Conservation (phyloP, 1,140 invertebrate genomes). For the Agrypnia vestita region DNA sequence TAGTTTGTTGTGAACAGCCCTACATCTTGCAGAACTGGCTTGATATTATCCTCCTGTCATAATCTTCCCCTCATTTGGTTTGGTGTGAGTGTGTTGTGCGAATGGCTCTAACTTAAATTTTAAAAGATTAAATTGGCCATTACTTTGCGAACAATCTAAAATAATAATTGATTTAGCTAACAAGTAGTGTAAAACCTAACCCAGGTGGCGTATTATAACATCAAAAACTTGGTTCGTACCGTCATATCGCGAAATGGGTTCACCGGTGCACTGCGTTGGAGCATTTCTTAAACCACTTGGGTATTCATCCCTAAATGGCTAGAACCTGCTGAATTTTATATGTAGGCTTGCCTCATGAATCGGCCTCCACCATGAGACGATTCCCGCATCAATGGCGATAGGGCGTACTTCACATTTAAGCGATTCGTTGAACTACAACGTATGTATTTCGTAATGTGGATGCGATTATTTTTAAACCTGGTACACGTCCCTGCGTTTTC, state of each 20-base stretch:
- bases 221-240: neutral
- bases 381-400: conserved; percentile 27
- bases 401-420: conserved; percentile 24
- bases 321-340: conserved; percentile 36
- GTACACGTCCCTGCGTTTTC: no score
- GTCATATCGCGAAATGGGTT: conserved; percentile 4
- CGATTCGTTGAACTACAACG: conserved; percentile 8
- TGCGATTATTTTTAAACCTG: neutral
- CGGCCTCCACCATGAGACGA: conserved; percentile 33
- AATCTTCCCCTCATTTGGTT: no score
- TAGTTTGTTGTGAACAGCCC: no score
- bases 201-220: conserved; percentile 12
- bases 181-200: conserved; percentile 17
- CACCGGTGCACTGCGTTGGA: neutral
- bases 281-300: conserved; percentile 41
- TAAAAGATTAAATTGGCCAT: no score
- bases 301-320: conserved; percentile 39
- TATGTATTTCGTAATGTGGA: neutral
- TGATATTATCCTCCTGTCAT: no score
- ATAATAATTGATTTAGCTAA: neutral
- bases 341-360: conserved; percentile 32
- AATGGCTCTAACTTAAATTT: no score
- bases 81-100: no score
- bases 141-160: no score
- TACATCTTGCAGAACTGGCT: no score